phyloP scores from a whole-genome alignment of 2,797 vertebrate genomes.

The Esox lucius region DNA sequence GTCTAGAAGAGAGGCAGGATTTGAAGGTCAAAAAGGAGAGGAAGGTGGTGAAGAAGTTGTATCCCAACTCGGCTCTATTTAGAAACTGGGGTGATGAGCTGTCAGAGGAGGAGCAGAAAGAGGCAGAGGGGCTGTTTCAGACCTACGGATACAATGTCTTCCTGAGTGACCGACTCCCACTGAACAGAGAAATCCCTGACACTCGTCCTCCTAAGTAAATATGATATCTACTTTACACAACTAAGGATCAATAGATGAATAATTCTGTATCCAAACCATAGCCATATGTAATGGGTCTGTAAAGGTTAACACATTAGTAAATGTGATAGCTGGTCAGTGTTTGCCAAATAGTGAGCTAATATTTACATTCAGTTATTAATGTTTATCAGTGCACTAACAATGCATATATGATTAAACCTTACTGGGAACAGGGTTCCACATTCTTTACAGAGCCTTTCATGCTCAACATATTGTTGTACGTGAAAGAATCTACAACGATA shows the following conservation, averaged over 20 bases:
- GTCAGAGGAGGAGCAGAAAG: constrained; percentile 81
- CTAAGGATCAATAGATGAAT: neutral
- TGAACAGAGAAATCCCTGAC: constrained; percentile 85
- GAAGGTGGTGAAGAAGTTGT: constrained; percentile 69
- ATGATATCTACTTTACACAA: neutral
- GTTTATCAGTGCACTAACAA: no score
- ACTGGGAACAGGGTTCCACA: no score
- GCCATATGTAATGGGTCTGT: neutral
- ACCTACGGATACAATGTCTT: constrained; percentile 92
- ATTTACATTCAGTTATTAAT: no score
- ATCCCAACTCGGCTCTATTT: constrained; percentile 84
- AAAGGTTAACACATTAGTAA: neutral
- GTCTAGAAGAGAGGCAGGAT: neutral
- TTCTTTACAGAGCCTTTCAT: no score
- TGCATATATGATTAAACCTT: no score
- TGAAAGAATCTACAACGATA: no score
- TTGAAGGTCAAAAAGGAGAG: constrained; percentile 32
- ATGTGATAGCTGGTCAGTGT: no score
- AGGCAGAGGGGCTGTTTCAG: constrained; percentile 81
- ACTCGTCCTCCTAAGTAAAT: constrained; percentile 64
- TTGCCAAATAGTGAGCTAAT: no score
- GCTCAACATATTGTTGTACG: no score
- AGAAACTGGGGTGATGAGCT: constrained; percentile 84
- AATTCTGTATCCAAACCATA: neutral
- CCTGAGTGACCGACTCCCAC: constrained; percentile 87